Evolutionary conservation across 2,797 vertebrate species (phyloP).

Genomic region (Alfaro cultratus): DNA sequence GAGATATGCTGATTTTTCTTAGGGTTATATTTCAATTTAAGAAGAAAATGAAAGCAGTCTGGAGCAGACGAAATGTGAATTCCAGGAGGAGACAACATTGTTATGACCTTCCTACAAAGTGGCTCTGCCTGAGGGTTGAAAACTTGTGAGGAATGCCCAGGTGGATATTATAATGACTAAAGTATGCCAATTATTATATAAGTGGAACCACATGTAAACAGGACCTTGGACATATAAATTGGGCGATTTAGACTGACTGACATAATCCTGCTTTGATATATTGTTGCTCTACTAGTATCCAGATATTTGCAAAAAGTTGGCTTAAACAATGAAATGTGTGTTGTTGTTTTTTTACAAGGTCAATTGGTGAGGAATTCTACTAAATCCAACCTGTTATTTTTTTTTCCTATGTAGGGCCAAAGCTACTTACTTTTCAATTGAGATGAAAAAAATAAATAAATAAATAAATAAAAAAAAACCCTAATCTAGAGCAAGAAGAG

Average conservation of each 20-base stretch:
- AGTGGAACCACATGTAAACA: constrained; percentile 35
- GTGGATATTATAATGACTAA: constrained; percentile 39
- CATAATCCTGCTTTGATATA: background rate
- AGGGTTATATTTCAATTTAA: constrained; percentile 22
- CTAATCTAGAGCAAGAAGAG: constrained; percentile 3
- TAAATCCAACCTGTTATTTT: constrained; percentile 35
- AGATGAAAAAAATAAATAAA: constrained; percentile 36
- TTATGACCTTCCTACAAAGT: constrained; percentile 58
- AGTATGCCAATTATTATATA: constrained; percentile 50
- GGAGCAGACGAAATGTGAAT: constrained; percentile 33
- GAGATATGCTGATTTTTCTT: constrained; percentile 25
- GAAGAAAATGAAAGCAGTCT: constrained; percentile 12
- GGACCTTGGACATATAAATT: constrained; percentile 32
- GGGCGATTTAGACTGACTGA: constrained; percentile 1
- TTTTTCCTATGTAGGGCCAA: constrained; percentile 26
- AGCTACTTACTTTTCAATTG: constrained; percentile 54
- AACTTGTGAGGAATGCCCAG: constrained; percentile 50
- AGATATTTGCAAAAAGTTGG: background rate
- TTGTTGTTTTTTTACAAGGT: constrained; percentile 16
- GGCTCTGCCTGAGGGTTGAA: constrained; percentile 58
- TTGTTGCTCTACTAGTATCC: background rate
- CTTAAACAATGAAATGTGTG: background rate
- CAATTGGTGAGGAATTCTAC: constrained; percentile 25
- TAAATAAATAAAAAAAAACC: constrained; percentile 20
- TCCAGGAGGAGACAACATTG: constrained; percentile 52